Conservation (phyloP, 2,797 vertebrate species). For the Xenentodon cancila region DNA sequence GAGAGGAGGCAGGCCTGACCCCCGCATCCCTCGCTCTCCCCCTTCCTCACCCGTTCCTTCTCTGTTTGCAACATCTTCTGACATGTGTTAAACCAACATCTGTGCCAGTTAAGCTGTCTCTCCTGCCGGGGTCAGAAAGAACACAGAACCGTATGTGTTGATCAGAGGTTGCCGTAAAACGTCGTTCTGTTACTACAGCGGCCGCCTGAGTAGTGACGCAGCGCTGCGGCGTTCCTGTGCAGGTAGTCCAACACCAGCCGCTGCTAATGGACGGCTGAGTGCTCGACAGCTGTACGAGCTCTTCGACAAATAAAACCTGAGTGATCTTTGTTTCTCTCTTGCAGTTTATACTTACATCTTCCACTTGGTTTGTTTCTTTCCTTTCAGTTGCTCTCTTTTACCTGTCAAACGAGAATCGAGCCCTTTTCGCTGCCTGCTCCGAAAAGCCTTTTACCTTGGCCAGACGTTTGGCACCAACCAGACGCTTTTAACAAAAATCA, state of each 20-base stretch:
- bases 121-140: slow-evolving; percentile 58
- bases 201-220: slow-evolving; percentile 45
- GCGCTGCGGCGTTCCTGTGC: too few relatives aligned
- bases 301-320: slow-evolving; percentile 55
- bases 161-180: slow-evolving; percentile 14
- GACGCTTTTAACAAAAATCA: slow-evolving; percentile 40
- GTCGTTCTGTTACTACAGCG: slow-evolving; percentile 24
- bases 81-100: slow-evolving; percentile 69
- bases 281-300: slow-evolving; percentile 53
- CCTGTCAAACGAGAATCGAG: not conserved
- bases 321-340: slow-evolving; percentile 33
- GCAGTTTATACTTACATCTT: slow-evolving; percentile 23
- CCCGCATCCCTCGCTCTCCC: slow-evolving; percentile 46
- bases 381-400: slow-evolving; percentile 4
- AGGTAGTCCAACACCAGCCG: not conserved
- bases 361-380: not conserved
- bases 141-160: slow-evolving; percentile 22
- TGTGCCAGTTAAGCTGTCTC: slow-evolving; percentile 68
- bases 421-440: too few relatives aligned
- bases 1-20: slow-evolving; percentile 77
- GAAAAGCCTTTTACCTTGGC: slow-evolving; percentile 51
- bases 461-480: slow-evolving; percentile 42
- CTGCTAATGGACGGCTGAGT: slow-evolving; percentile 67
- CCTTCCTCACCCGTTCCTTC: slow-evolving; percentile 30
- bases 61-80: slow-evolving; percentile 57